phyloP scores from a whole-genome alignment of 1,140 invertebrate genomes.

The Physella acuta region DNA sequence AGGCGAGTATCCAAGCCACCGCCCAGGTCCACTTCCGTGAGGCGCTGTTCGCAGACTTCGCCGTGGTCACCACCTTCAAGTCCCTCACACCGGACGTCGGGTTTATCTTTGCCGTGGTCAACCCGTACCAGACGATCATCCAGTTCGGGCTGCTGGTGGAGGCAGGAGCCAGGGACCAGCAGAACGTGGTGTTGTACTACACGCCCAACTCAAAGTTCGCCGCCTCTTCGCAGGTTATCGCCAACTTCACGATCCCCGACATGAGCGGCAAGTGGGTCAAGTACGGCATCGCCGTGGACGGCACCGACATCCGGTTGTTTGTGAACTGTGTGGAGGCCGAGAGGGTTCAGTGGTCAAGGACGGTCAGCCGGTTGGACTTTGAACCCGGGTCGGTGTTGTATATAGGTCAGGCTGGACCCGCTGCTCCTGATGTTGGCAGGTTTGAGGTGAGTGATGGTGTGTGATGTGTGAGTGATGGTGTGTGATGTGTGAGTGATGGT shows the following conservation, averaged over 20 bases:
- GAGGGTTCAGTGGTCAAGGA: conserved; percentile 9
- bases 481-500: background rate
- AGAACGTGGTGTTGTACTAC: conserved; percentile 37
- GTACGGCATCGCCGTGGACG: conserved; percentile 32
- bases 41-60: conserved; percentile 36
- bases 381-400: conserved; percentile 34
- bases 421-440: conserved; percentile 12
- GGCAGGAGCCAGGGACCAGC: conserved; percentile 10
- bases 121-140: conserved; percentile 37
- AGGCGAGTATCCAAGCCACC: conserved; percentile 22
- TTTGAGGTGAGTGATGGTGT: conserved; percentile 37
- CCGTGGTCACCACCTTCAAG: conserved; percentile 33
- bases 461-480: background rate
- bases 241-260: conserved; percentile 34
- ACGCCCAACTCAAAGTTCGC: conserved; percentile 31
- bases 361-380: conserved; percentile 24
- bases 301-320: conserved; percentile 30
- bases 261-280: conserved; percentile 34
- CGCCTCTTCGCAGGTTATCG: conserved; percentile 26
- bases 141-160: conserved; percentile 36
- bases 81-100: conserved; percentile 24
- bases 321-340: conserved; percentile 35
- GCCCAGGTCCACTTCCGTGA: conserved; percentile 30
- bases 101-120: conserved; percentile 42
- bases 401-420: conserved; percentile 32